Conservation (phyloP, 2,113 vertebrate genomes). For the Gymnobelideus leadbeateri region DNA sequence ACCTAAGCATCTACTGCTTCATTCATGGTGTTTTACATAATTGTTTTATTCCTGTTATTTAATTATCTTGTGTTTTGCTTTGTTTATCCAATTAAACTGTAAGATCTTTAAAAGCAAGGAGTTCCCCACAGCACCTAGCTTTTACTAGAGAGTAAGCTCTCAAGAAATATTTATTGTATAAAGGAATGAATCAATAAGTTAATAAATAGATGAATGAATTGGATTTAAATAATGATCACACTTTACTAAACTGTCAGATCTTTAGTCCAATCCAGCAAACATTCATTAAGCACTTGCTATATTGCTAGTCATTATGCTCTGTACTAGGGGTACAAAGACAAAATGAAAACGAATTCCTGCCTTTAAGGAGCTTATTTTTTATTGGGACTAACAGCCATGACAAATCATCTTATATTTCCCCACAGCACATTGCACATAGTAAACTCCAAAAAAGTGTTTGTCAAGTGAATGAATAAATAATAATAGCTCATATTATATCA, state of each 20-base stretch:
- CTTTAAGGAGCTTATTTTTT: neutral
- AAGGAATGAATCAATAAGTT: neutral
- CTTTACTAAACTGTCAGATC: neutral
- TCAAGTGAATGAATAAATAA: neutral
- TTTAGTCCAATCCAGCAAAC: neutral
- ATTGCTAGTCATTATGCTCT: neutral
- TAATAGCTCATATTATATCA: neutral
- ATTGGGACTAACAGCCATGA: neutral
- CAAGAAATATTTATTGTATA: neutral
- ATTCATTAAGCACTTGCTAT: neutral
- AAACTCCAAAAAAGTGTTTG: neutral
- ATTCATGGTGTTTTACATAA: neutral
- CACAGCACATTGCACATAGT: neutral
- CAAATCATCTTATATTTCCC: neutral
- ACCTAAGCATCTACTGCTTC: neutral
- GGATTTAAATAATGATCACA: neutral
- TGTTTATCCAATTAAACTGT: neutral
- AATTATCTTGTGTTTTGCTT: neutral
- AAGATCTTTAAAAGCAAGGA: neutral
- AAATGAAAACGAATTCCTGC: neutral
- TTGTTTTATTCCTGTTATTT: neutral
- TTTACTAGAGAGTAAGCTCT: neutral
- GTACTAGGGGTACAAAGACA: neutral
- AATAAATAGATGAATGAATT: neutral
- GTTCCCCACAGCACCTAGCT: neutral